phyloP scores from a whole-genome alignment of 2,888 invertebrate genomes.

The Drosophila aldrichi region DNA sequence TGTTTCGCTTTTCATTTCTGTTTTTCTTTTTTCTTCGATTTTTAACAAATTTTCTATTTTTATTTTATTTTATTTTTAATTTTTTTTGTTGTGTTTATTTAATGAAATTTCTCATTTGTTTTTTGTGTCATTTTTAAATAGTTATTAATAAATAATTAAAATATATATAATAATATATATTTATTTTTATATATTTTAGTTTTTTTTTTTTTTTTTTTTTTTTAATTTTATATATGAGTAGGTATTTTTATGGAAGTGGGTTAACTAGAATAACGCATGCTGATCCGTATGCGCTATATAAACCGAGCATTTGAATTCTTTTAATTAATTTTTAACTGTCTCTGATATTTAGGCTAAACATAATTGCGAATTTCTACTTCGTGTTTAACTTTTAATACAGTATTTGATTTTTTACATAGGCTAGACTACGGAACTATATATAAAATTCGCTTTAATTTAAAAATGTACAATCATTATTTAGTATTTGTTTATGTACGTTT shows the following conservation, averaged over 20 bases:
- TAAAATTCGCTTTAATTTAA: constrained; percentile 60
- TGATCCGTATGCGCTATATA: constrained; percentile 34
- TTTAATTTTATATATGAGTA: constrained; percentile 43
- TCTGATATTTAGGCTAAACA: constrained; percentile 62
- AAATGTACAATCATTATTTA: constrained; percentile 62
- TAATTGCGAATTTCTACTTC: constrained; percentile 44
- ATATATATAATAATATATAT: constrained; percentile 36
- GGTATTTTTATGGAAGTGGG: constrained; percentile 58
- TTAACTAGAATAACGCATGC: constrained; percentile 49
- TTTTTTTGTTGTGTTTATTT: constrained; percentile 33
- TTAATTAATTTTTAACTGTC: constrained; percentile 22
- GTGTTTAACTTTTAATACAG: constrained; percentile 71
- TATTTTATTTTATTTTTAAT: constrained; percentile 6
- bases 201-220: constrained; percentile 33
- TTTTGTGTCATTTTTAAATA: constrained; percentile 59
- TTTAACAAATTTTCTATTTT: constrained; percentile 63
- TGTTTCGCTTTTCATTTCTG: constrained; percentile 19
- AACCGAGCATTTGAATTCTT: constrained; percentile 64
- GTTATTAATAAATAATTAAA: constrained; percentile 73
- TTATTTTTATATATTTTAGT: constrained; percentile 38
- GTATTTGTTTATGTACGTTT: constrained; percentile 29
- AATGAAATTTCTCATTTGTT: constrained; percentile 65
- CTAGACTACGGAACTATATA: constrained; percentile 48
- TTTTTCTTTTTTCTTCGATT: constrained; percentile 23
- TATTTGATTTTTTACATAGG: constrained; percentile 66